These are phyloP conservation scores for Scalopus aquaticus DNA, from an alignment of 2,113 vertebrate species.

Conservation along the genomic window DNA sequence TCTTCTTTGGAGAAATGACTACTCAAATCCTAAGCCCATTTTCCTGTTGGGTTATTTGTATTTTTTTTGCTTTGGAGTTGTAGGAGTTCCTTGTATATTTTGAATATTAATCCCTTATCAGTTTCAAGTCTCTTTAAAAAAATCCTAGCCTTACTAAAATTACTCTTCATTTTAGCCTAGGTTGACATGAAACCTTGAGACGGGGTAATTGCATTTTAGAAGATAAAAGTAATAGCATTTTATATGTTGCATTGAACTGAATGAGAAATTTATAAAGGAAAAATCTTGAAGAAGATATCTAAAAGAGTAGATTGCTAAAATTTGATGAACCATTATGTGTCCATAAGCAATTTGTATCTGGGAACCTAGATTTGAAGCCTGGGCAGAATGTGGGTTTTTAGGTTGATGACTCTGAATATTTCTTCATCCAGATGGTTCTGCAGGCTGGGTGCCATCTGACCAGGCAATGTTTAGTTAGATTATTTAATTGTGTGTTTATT, in stretches of 20 bases:
- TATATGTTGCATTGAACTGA: neutral
- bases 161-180: neutral
- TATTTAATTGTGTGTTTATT: slow-evolving; percentile 74
- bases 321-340: slow-evolving; percentile 24
- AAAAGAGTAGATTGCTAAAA: neutral
- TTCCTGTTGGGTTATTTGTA: neutral
- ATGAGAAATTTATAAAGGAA: neutral
- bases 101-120: neutral
- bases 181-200: neutral
- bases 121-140: slow-evolving; percentile 25
- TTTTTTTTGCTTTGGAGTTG: neutral
- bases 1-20: slow-evolving; percentile 25
- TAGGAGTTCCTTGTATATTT: neutral
- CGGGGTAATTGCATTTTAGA: neutral
- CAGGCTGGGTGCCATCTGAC: slow-evolving; percentile 69
- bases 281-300: neutral
- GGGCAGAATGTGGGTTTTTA: slow-evolving; percentile 71
- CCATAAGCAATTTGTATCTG: slow-evolving; percentile 21
- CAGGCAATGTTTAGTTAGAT: slow-evolving; percentile 65
- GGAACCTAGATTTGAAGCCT: slow-evolving; percentile 17
- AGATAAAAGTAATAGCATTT: neutral
- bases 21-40: neutral
- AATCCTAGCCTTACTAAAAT: neutral
- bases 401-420: slow-evolving; percentile 63
- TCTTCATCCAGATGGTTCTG: slow-evolving; percentile 74